Conservation (phyloP, 2,888 invertebrate species). For the Nineta flava region DNA sequence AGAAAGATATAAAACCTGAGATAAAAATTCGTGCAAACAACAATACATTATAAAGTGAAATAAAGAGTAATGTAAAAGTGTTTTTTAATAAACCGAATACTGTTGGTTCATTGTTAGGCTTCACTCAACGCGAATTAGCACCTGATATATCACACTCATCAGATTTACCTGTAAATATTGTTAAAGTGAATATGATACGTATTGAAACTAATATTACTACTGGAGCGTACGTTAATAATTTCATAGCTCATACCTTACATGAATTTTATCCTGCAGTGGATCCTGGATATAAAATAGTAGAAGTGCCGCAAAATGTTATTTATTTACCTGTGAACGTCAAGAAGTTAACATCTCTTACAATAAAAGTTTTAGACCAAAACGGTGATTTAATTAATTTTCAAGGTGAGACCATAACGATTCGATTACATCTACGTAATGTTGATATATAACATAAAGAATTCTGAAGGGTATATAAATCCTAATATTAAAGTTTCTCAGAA, state of each 20-base stretch:
- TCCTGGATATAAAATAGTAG: neutral
- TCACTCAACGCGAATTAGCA: neutral
- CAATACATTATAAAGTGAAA: conserved; percentile 17
- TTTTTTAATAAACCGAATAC: conserved; percentile 7
- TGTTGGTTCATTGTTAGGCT: too few species aligned
- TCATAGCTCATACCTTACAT: too few species aligned
- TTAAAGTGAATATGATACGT: conserved; percentile 16
- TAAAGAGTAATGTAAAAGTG: conserved; percentile 11
- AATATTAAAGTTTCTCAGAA: too few species aligned
- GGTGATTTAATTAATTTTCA: conserved; percentile 19
- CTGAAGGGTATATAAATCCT: too few species aligned
- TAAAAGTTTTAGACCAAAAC: conserved; percentile 20
- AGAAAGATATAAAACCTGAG: too few species aligned
- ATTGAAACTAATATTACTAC: conserved; percentile 18
- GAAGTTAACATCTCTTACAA: conserved; percentile 15
- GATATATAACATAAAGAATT: too few species aligned
- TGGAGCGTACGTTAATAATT: conserved; percentile 16
- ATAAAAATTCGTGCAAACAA: conserved; percentile 12
- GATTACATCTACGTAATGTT: conserved; percentile 11
- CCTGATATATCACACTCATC: conserved; percentile 14
- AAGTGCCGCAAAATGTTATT: conserved; percentile 19
- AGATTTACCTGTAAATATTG: conserved; percentile 19
- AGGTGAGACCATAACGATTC: conserved; percentile 18
- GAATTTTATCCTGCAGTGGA: too few species aligned
- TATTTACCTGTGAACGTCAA: conserved; percentile 19